Base-by-base conservation (phyloP, 2,797 vertebrate genomes). In the Gila robusta region DNA sequence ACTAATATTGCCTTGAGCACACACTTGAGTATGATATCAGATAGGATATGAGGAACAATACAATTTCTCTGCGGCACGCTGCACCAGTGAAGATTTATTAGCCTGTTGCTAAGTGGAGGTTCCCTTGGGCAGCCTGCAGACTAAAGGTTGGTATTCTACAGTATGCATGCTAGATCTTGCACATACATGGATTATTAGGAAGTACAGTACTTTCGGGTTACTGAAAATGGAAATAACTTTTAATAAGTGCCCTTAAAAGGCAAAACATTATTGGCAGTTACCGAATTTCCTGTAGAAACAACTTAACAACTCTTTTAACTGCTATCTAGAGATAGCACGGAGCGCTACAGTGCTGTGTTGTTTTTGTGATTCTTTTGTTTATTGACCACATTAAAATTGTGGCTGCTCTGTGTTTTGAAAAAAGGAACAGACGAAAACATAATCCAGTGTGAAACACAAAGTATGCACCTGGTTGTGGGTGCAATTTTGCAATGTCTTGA, bases 21-120 rank as follows among this genome's bases (percentile, higher is more conserved):
- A 76, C 70, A 78, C 74, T 83, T 81, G 83, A 85, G 85, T 71
- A 67, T 86, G 86, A 86, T 86, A 73, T 88, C 83, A 86, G 84
- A 90, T 86, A 85, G 47, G 79, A 90, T 88, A 87, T 81, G 86
- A 86, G 54, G 79, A 87, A 85, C 88, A 83, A 77, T 87, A 85
- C 73, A 67, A 81, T 90, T 89, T 86, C 54, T 72, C 78, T 81
- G 70, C 84, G 4, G 41, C 78, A 84, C 49, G 52, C 56, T 76
- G 77, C 81, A 89, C 88, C 87, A 88, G 82, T 39, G 21, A 88
- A 87, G 89, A 90, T 90, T 90, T 88, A 90, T 89, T 87, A 87
- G 74, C 79, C 86, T 87, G 88, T 89, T 87, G 71, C 79, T 83
- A 69, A 85, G 79, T 67, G 54, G 9, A 87, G 77, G 79, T 76